These are phyloP conservation scores for Ceramica pisi DNA, from an alignment of 2,888 invertebrate genomes.

Conservation along the genomic window DNA sequence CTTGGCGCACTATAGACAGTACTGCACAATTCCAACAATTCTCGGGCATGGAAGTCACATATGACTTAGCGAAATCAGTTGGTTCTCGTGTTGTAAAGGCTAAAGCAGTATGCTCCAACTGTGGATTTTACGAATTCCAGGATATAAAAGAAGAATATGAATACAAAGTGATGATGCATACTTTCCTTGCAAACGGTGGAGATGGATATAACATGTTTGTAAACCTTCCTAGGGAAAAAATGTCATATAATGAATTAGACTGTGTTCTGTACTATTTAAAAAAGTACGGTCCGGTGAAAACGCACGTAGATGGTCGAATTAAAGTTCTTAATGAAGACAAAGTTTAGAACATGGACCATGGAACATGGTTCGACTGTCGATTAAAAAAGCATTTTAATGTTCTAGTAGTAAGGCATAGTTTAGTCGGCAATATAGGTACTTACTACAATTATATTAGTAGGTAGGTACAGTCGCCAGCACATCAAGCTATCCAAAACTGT, in stretches of 20 bases:
- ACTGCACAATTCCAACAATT: conserved; percentile 96
- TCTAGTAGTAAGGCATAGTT: too few species aligned
- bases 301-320: conserved; percentile 92
- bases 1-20: conserved; percentile 86
- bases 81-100: conserved; percentile 92
- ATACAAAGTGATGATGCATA: conserved; percentile 93
- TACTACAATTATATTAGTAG: too few species aligned
- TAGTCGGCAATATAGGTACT: too few species aligned
- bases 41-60: conserved; percentile 94
- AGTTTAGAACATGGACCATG: too few species aligned
- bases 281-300: conserved; percentile 91
- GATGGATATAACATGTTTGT: conserved; percentile 92
- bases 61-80: conserved; percentile 91
- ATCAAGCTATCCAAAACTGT: too few species aligned
- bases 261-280: conserved; percentile 90
- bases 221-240: conserved; percentile 71
- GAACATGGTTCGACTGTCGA: too few species aligned
- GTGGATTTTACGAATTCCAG: conserved; percentile 91
- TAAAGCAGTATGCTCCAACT: conserved; percentile 92
- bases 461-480: too few species aligned
- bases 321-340: conserved; percentile 82
- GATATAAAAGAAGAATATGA: conserved; percentile 88
- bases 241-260: conserved; percentile 80
- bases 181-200: conserved; percentile 94
- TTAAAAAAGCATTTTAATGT: too few species aligned